Base-by-base conservation (phyloP, 2,113 vertebrate species). In the Phalacrocorax brasilianus region DNA sequence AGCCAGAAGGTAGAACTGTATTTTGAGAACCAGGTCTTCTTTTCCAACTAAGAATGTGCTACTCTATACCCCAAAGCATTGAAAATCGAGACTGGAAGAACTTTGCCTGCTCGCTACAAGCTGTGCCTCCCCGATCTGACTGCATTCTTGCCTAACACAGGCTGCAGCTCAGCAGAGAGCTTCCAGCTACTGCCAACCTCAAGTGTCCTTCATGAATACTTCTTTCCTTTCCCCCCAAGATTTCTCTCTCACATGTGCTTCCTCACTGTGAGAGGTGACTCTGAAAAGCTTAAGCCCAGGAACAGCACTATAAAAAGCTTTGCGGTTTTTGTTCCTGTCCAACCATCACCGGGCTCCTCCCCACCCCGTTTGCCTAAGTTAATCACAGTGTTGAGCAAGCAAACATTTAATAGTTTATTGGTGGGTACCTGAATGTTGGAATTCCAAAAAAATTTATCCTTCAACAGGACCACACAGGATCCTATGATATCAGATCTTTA, bases 161-260 rank as follows among this genome's bases (percentile, higher is more conserved):
- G 14, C 66, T 88, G 52, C 62, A 63, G 58, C 75, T 85, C 84
- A 72, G 71, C 68, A 80, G 72, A 92, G n/a, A 77, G 42, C 78
- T 89, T 35, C 59, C 67, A 95, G 81, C 87, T 82, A 88, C 15
- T 66, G 71, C 85, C 81, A 94, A 27, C 53, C 66, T 73, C 20
- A 53, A 79, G 53, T 47, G 81, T 45, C 18, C 8, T 66, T 88
- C 66, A 27, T 8, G 49, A 86, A 88, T 68, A 21, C 61, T 71
- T 24, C 63, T 70, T n/a, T 38, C 44, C 56, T 21, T 55, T 59
- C 59, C 50, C 67, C 61, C 45, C 20, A 71, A 49, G 72, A 56
- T 32, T 26, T 35, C n/a, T 53, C 24, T 71, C 77, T 87, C 58
- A 33, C 33, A 59, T 17, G 23, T 2, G 9, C 27, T 30, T 72